Conservation (phyloP, 2,888 invertebrate species). For the Lasioglossum zephyrum region DNA sequence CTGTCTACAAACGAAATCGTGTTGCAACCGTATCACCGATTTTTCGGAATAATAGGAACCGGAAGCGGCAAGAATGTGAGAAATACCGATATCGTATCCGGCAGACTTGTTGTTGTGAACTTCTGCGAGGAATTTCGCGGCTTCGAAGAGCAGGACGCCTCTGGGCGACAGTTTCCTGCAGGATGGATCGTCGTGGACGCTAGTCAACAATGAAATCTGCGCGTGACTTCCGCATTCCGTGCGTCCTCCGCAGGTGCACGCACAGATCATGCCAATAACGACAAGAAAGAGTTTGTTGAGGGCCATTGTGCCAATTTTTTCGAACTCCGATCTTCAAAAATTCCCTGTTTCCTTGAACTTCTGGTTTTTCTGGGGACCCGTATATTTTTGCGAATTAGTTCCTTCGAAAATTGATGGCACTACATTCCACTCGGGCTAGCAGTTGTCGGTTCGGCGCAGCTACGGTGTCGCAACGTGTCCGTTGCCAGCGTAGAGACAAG, state of each 20-base stretch:
- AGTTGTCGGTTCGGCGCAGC: neutral
- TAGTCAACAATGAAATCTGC: slow-evolving; percentile 77
- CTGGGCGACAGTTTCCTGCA: slow-evolving; percentile 76
- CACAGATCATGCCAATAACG: slow-evolving; percentile 71
- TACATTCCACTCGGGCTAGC: neutral
- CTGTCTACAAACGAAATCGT: no score
- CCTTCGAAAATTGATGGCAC: neutral
- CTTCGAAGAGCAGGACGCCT: slow-evolving; percentile 79
- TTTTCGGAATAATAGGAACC: no score
- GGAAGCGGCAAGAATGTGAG: neutral
- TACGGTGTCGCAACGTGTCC: neutral
- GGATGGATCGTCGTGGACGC: slow-evolving; percentile 78
- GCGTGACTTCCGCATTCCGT: slow-evolving; percentile 75
- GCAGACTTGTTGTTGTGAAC: slow-evolving; percentile 78
- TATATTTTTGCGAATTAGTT: neutral
- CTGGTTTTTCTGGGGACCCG: neutral
- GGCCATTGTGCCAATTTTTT: slow-evolving; percentile 18
- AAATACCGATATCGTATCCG: slow-evolving; percentile 79
- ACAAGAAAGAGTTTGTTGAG: slow-evolving; percentile 60
- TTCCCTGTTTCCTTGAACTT: neutral
- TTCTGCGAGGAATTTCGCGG: slow-evolving; percentile 76
- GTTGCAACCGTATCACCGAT: neutral
- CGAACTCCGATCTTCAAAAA: neutral
- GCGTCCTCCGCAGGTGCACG: slow-evolving; percentile 80
- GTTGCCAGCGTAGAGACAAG: neutral